Base-by-base conservation (phyloP, 1,140 invertebrate genomes). In the Orius insidiosus region DNA sequence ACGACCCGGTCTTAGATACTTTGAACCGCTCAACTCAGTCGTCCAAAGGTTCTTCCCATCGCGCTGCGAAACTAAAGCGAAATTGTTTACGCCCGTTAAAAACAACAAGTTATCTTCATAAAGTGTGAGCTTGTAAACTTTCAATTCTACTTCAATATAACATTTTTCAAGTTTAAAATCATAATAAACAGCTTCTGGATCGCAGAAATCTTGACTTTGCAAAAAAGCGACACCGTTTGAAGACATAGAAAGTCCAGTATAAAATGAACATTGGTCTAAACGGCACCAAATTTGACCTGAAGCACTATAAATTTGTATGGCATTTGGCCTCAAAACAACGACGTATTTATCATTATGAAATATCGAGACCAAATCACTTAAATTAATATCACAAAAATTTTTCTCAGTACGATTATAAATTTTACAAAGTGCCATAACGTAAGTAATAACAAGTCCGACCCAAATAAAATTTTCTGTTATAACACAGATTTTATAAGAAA, bases 91-190 rank as follows among this genome's bases (percentile, higher is more conserved):
- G 19, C 16, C 41, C 41, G 24, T 43, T 31, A n/a, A 43, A n/a
- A 31, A 43, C 24, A 43, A 43, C 11, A 43, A 10, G 5, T 18
- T 43, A n/a, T 43, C 41, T 3, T 16, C 18, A 15, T 30, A 43
- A 2, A 43, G 24, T 2, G 41, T 30, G 2, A 43, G 24, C 30
- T 43, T 43, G 11, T 43, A 43, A 18, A 43, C 41, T 43, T 43
- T 5, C 18, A 43, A 15, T 11, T 31, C 10, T n/a, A 2, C 11
- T 10, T 9, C 7, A 7, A 15, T 11, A 43, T 5, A 24, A 43
- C 41, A 43, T 10, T 31, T 30, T 30, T 30, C 10, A 11, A 10
- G 7, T 15, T 30, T 30, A 30, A 43, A 32, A 16, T 43, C 31
- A 3, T n/a, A n/a, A 31, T 43, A 43, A 32, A 30, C 41, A 30